A percentile compares a stretch with the other conserved stretches of the same genome.
These are phyloP conservation scores for Stigmatopora nigra DNA, from an alignment of 2,113 vertebrate species.

Conservation along the genomic window DNA sequence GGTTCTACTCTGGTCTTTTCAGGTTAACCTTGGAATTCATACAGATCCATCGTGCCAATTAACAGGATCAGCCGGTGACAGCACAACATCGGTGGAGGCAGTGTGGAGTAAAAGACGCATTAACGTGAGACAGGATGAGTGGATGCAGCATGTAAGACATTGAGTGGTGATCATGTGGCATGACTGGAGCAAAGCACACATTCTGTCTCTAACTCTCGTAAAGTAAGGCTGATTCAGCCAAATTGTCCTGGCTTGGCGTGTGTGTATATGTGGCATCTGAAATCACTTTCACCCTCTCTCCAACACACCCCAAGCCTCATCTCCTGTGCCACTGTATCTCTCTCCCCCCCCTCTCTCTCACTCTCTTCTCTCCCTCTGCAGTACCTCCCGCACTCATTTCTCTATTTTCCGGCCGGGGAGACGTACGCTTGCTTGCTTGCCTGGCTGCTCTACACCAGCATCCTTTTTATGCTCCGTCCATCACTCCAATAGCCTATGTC, in stretches of 20 bases:
- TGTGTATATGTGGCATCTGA: constrained; percentile 40
- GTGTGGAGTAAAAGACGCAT: constrained; percentile 17
- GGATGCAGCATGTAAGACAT: constrained; percentile 17
- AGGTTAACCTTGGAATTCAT: not conserved
- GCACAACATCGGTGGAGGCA: not conserved
- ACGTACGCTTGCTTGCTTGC: constrained; percentile 34
- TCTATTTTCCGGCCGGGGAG: constrained; percentile 31
- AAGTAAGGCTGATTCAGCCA: constrained; percentile 53
- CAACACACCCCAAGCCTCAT: constrained; percentile 7
- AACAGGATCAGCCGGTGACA: constrained; percentile 7
- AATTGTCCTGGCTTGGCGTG: constrained; percentile 10
- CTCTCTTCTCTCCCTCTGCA: constrained; percentile 56
- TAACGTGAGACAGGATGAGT: constrained; percentile 22
- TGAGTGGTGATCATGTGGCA: constrained; percentile 6
- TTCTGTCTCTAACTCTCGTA: constrained; percentile 20
- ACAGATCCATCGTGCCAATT: not conserved
- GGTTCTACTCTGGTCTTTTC: not conserved
- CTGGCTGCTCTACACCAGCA: constrained; percentile 42
- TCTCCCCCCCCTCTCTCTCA: constrained; percentile 15
- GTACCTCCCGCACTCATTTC: constrained; percentile 49
- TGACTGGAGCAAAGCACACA: constrained; percentile 21
- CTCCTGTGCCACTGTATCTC: constrained; percentile 12
- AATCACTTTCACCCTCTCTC: constrained; percentile 17
- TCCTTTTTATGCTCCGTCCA: constrained; percentile 22
- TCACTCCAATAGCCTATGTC: constrained; percentile 28